phyloP scores from a whole-genome alignment of 2,113 vertebrate species.

The Callipepla californica region DNA sequence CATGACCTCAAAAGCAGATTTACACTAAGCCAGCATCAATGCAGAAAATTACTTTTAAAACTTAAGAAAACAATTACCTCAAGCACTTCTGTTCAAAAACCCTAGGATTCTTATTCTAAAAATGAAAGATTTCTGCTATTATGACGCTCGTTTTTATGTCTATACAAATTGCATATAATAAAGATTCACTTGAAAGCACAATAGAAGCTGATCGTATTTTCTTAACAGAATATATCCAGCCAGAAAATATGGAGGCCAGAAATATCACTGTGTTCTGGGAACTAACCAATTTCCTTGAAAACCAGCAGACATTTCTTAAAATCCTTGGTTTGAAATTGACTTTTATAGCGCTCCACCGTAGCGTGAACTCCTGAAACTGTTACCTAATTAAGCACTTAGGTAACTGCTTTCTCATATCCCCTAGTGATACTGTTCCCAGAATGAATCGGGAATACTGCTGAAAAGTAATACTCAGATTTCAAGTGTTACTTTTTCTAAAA shows the following conservation, averaged over 20 bases:
- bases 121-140: neutral
- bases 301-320: neutral
- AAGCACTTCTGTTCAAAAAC: neutral
- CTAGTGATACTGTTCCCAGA: neutral
- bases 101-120: neutral
- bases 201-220: neutral
- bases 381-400: neutral
- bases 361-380: neutral
- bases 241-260: neutral
- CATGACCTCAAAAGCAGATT: neutral
- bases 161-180: neutral
- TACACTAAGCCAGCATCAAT: neutral
- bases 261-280: neutral
- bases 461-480: neutral
- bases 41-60: neutral
- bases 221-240: neutral
- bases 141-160: neutral
- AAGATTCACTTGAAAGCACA: neutral
- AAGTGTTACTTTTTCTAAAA: neutral
- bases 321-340: neutral
- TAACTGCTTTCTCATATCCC: neutral
- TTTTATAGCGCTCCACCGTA: neutral
- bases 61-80: neutral
- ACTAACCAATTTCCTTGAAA: neutral
- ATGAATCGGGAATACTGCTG: neutral